phyloP scores from a whole-genome alignment of 1,140 invertebrate genomes.

The Drosophila micromelanica region DNA sequence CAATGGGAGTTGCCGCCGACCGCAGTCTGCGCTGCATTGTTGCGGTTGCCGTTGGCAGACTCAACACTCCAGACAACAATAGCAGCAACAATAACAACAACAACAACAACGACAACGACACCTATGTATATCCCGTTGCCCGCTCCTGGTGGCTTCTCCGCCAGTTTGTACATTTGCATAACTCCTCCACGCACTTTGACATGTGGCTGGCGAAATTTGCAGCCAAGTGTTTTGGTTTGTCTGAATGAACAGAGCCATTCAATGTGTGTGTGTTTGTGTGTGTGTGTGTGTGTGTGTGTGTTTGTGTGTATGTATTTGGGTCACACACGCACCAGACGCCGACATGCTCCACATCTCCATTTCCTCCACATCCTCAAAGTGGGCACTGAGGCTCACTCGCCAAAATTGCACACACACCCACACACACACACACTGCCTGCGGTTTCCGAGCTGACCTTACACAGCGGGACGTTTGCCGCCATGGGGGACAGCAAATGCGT shows the following conservation, averaged over 20 bases:
- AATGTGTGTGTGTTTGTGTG: background rate
- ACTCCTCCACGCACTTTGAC: constrained; percentile 79
- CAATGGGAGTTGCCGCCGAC: background rate
- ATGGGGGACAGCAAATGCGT: background rate
- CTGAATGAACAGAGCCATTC: constrained; percentile 48
- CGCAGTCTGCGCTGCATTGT: constrained; percentile 26
- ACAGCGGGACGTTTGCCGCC: constrained; percentile 37
- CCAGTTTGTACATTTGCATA: constrained; percentile 74
- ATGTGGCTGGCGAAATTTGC: constrained; percentile 62
- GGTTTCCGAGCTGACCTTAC: constrained; percentile 75
- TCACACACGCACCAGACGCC: constrained; percentile 54
- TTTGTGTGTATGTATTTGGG: constrained; percentile 62
- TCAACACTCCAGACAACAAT: constrained; percentile 34
- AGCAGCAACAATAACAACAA: constrained; percentile 10
- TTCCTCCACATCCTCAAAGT: constrained; percentile 27
- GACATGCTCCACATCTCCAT: constrained; percentile 48
- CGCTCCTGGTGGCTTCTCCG: constrained; percentile 29
- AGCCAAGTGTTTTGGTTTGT: constrained; percentile 53
- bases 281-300: constrained; percentile 21
- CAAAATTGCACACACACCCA: constrained; percentile 45
- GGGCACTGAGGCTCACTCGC: constrained; percentile 21
- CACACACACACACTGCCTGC: constrained; percentile 43
- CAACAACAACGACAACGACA: constrained; percentile 25
- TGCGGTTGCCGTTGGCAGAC: constrained; percentile 50
- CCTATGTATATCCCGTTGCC: constrained; percentile 46